Evolutionary conservation across 2,797 vertebrate species (phyloP), one percentile per base, ranked within the genome.

Genomic region (Calcarius lapponicus): DNA sequence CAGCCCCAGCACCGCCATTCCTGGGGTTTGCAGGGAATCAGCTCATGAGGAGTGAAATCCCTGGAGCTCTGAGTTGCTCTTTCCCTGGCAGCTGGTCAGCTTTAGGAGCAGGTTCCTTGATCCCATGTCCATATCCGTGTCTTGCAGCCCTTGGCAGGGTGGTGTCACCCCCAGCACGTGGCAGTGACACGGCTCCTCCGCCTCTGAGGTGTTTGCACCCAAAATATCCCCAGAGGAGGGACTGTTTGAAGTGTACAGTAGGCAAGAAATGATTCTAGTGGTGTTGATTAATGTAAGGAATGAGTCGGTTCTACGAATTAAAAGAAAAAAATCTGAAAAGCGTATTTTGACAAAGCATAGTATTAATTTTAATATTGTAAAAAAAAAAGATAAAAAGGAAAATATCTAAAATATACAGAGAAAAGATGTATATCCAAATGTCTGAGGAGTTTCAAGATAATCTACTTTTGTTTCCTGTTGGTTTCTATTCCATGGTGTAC

Each of bases 401-500:
- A 72, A 69, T 95, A 94, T 95, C 89, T 94, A 95, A 97, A 88
- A 32, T 96, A 94, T 94, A 90, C 65, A 93, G 91, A 96, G 95
- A 96, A 67, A 79, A 40, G 86, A 88, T 91, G 62, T 95, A 87
- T 93, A 95, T 95, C 79, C 78, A 80, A 82, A 79, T 36, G 18
- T 94, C 79, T 86, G 61, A 90, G 94, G 70, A 40, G 69, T 62
- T 96, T 69, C 65, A 42, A 80, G 82, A 92, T 90, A 66, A 95
- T 88, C 87, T 88, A 56, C 86, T 91, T 94, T 70, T 84, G 56
- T 97, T 97, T 96, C 84, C 87, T 87, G 91, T 89, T 96, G 87
- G 40, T 88, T 90, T 92, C 54, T 93, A 36, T 96, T 91, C 86
- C 92, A 66, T 94, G 96, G 72, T 97, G 96, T 97, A 97, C 91